Conservation (phyloP, 2,113 vertebrate species). For the Bambusicola thoracicus region DNA sequence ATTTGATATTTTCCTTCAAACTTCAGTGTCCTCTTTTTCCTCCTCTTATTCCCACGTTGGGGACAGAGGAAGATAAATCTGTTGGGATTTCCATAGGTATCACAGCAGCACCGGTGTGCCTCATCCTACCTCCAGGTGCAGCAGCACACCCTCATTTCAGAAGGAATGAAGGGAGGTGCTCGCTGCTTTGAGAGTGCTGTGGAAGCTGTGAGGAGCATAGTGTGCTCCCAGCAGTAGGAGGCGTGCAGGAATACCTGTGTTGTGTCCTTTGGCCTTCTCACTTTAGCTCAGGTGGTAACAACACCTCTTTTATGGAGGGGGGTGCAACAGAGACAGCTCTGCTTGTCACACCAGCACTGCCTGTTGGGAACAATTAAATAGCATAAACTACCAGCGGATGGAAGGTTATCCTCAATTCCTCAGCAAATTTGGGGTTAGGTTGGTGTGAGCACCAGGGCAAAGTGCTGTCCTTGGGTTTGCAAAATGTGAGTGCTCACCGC, state of each 20-base stretch:
- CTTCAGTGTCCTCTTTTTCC: not conserved
- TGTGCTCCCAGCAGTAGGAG: too few species aligned
- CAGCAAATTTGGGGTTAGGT: not conserved
- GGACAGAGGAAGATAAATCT: not conserved
- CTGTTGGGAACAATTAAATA: not conserved
- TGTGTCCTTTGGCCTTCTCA: fast-evolving
- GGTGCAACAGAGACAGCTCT: fast-evolving
- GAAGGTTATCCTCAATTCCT: not conserved
- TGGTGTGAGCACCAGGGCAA: not conserved
- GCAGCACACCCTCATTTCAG: not conserved
- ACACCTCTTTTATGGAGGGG: not conserved
- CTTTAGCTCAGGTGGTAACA: not conserved
- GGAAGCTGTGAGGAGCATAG: too few species aligned
- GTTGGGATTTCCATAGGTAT: not conserved
- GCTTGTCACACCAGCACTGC: fast-evolving
- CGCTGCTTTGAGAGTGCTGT: fast-evolving
- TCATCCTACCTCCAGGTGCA: not conserved
- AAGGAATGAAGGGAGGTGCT: fast-evolving
- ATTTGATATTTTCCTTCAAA: not conserved
- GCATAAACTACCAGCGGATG: not conserved
- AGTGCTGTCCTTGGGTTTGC: not conserved
- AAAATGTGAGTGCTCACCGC: not conserved
- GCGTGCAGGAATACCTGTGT: too few species aligned
- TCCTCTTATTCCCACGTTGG: not conserved
- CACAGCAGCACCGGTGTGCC: fast-evolving